Conservation (phyloP, 2,888 invertebrate species). For the Gari tellinella region DNA sequence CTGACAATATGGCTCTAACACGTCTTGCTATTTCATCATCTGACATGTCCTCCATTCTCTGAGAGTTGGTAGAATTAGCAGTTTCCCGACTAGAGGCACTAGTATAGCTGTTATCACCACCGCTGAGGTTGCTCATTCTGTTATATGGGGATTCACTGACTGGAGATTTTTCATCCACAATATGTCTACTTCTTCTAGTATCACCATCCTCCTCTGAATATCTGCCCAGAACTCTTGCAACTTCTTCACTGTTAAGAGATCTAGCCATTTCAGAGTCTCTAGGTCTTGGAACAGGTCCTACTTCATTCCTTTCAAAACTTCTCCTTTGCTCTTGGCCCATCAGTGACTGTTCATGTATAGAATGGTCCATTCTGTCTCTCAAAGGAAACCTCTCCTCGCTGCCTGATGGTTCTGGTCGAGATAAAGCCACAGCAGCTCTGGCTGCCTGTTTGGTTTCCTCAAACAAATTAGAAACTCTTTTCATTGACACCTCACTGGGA, state of each 20-base stretch:
- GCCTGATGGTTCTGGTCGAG: conserved; percentile 60
- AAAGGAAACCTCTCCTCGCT: conserved; percentile 61
- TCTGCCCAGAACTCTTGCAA: conserved; percentile 61
- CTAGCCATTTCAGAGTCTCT: conserved; percentile 55
- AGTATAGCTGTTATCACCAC: too few relatives aligned
- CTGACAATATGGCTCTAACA: conserved; percentile 50
- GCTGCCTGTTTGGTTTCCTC: conserved; percentile 59
- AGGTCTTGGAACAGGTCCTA: conserved; percentile 18
- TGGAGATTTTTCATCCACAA: not conserved
- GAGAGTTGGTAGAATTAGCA: too few relatives aligned
- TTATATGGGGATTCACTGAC: too few relatives aligned
- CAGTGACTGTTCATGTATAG: conserved; percentile 48
- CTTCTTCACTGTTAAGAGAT: conserved; percentile 67
- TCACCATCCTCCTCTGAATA: conserved; percentile 38
- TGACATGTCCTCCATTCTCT: conserved; percentile 3
- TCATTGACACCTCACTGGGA: conserved; percentile 61
- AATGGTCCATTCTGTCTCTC: conserved; percentile 37
- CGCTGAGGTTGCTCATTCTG: too few relatives aligned
- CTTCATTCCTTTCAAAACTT: conserved; percentile 11
- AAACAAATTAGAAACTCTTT: conserved; percentile 63
- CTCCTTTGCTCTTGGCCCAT: conserved; percentile 17
- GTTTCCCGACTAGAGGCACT: too few relatives aligned
- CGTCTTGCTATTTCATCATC: conserved; percentile 54
- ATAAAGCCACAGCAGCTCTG: conserved; percentile 51
- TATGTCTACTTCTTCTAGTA: conserved; percentile 3